A percentile compares a stretch with the other conserved stretches of the same genome.
phyloP scores from a whole-genome alignment of 2,888 invertebrate species.

The Gastracanthus pulcherrimus region DNA sequence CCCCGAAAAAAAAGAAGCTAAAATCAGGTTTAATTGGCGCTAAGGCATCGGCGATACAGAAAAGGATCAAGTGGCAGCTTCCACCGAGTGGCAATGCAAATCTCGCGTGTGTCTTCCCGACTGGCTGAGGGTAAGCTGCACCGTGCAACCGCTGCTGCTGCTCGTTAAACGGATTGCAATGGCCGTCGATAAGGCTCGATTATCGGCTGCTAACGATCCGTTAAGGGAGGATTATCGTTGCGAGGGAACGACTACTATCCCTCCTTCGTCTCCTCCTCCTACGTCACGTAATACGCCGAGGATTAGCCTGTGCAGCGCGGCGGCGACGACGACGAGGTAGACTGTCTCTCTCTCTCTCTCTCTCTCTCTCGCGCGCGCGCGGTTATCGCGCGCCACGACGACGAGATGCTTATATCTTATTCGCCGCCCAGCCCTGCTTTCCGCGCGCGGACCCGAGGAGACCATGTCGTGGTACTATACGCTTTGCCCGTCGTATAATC shows the following conservation, averaged over 20 bases:
- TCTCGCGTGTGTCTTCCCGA: background rate
- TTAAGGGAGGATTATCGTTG: slow-evolving; percentile 61
- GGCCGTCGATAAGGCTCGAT: slow-evolving; percentile 60
- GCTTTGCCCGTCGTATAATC: too few species aligned
- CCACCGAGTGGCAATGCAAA: background rate
- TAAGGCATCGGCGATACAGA: background rate
- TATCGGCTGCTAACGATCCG: slow-evolving; percentile 64
- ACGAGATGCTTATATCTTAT: slow-evolving; percentile 56
- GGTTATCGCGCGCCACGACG: slow-evolving; percentile 9
- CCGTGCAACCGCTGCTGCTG: background rate
- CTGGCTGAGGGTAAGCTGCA: background rate
- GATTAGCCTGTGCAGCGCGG: slow-evolving; percentile 42
- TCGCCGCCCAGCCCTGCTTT: slow-evolving; percentile 28
- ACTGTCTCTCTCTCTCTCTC: background rate
- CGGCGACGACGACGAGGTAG: background rate
- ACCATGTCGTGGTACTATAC: too few species aligned
- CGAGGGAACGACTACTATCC: slow-evolving; percentile 51
- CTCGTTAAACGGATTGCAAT: slow-evolving; percentile 54
- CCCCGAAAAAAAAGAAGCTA: background rate
- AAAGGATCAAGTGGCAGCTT: background rate
- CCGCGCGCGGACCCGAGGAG: too few species aligned
- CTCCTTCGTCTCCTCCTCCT: background rate
- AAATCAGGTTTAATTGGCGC: background rate
- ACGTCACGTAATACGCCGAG: slow-evolving; percentile 61
- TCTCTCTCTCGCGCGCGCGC: too few species aligned